A percentile compares a stretch with the other conserved stretches of the same genome.
These are phyloP conservation scores for Manis pentadactyla DNA, from an alignment of 2,797 vertebrate genomes.

Conservation along the genomic window DNA sequence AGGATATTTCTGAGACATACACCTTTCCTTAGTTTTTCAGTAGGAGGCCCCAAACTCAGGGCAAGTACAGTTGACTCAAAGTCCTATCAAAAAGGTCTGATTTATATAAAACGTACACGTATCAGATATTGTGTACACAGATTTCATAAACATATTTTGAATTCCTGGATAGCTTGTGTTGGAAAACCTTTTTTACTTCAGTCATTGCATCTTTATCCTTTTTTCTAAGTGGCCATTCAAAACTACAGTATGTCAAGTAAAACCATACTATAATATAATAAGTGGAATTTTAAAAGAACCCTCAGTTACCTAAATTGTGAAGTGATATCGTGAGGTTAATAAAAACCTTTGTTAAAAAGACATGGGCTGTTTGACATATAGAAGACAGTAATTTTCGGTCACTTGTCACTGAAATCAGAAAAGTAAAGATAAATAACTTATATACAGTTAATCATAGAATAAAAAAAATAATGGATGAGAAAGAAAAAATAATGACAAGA, in stretches of 20 bases:
- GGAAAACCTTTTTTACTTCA: conserved; percentile 18
- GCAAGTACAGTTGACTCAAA: neutral
- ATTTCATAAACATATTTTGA: neutral
- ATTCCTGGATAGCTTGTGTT: neutral
- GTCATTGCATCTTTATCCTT: neutral
- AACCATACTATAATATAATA: neutral
- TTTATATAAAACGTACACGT: neutral
- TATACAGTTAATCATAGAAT: neutral
- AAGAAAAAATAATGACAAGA: neutral
- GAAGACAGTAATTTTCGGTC: neutral
- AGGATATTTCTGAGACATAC: neutral
- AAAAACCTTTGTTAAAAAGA: neutral
- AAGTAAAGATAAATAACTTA: neutral
- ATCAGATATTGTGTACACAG: neutral
- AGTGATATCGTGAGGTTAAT: neutral
- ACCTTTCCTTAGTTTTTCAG: neutral
- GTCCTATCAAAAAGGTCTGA: neutral
- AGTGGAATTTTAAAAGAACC: neutral
- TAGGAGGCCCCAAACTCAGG: neutral
- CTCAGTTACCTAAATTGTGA: neutral
- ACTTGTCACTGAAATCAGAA: neutral
- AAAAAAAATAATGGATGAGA: neutral
- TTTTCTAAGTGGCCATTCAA: neutral
- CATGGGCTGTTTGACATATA: neutral
- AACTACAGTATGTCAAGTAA: neutral